These are phyloP conservation scores for Bombus waltoni DNA, from an alignment of 1,140 invertebrate species.

Conservation along the genomic window DNA sequence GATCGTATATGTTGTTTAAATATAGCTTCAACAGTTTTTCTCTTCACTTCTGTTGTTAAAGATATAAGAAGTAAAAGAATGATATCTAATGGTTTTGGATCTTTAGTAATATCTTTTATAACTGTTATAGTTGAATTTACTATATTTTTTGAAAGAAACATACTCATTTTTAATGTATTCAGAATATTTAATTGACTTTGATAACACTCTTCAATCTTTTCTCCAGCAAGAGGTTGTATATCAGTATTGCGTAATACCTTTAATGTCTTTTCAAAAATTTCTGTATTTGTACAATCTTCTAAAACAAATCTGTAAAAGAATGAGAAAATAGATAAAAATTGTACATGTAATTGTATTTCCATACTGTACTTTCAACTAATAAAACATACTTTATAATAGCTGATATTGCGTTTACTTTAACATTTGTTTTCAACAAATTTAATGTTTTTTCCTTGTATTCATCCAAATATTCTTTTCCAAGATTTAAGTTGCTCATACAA, in stretches of 20 bases:
- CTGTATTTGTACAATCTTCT: constrained; percentile 59
- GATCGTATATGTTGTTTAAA: constrained; percentile 75
- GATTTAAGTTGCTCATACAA: constrained; percentile 75
- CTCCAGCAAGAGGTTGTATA: constrained; percentile 71
- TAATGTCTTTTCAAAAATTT: constrained; percentile 72
- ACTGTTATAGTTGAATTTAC: constrained; percentile 66
- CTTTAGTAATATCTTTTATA: constrained; percentile 64
- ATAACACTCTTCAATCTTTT: constrained; percentile 72
- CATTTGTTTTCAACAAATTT: constrained; percentile 69
- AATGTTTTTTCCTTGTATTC: constrained; percentile 73
- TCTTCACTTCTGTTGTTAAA: constrained; percentile 60
- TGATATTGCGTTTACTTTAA: constrained; percentile 70
- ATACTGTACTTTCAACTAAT: not conserved
- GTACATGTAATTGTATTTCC: not conserved
- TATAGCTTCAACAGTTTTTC: constrained; percentile 70
- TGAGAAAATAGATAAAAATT: constrained; percentile 36
- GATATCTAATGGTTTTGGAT: constrained; percentile 76
- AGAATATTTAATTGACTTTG: constrained; percentile 74
- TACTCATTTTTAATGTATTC: constrained; percentile 72
- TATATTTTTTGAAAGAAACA: constrained; percentile 71
- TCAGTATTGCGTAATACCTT: constrained; percentile 71
- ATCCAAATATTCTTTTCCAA: constrained; percentile 75
- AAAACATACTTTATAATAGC: constrained; percentile 72
- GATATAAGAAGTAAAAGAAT: constrained; percentile 74
- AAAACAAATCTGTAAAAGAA: constrained; percentile 74